A percentile compares a stretch with the other conserved stretches of the same genome.
phyloP scores from a whole-genome alignment of 2,113 vertebrate species.

The Podiceps cristatus region DNA sequence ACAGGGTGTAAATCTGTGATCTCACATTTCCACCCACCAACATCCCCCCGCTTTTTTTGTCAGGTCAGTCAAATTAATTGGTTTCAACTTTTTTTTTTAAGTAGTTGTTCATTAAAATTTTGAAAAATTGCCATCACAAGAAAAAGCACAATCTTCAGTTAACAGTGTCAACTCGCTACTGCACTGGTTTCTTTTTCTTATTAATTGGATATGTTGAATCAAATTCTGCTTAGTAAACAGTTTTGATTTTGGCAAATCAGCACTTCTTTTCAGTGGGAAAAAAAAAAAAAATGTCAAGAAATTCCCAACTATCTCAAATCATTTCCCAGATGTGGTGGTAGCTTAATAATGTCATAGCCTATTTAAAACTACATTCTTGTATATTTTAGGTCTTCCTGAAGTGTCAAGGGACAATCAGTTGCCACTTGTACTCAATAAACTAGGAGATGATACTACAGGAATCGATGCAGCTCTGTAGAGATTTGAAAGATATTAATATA shows the following conservation, averaged over 20 bases:
- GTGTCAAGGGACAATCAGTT: constrained; percentile 23
- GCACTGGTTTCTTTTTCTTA: not conserved
- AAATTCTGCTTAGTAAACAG: constrained; percentile 36
- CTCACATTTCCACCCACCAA: constrained; percentile 29
- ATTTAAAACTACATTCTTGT: not conserved
- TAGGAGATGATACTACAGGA: not conserved
- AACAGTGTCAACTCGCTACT: constrained; percentile 32
- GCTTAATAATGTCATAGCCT: not conserved
- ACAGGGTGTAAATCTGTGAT: constrained; percentile 35
- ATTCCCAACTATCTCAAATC: not conserved
- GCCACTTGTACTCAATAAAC: constrained; percentile 12
- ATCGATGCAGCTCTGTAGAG: constrained; percentile 10
- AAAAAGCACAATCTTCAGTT: constrained; percentile 43
- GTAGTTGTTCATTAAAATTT: constrained; percentile 45
- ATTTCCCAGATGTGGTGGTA: not conserved
- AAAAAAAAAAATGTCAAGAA: not conserved
- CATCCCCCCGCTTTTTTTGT: not conserved
- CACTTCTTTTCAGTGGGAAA: not conserved
- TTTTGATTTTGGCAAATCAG: constrained; percentile 9
- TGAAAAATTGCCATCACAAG: constrained; percentile 38
- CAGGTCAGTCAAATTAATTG: constrained; percentile 40
- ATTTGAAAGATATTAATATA: not conserved
- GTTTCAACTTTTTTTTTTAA: not conserved
- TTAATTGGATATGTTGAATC: constrained; percentile 38
- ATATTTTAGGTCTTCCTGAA: not conserved